Evolutionary conservation across 2,888 invertebrate genomes (phyloP), one percentile per base, ranked within the genome.

Genomic region (Cryptocephalus moraei): DNA sequence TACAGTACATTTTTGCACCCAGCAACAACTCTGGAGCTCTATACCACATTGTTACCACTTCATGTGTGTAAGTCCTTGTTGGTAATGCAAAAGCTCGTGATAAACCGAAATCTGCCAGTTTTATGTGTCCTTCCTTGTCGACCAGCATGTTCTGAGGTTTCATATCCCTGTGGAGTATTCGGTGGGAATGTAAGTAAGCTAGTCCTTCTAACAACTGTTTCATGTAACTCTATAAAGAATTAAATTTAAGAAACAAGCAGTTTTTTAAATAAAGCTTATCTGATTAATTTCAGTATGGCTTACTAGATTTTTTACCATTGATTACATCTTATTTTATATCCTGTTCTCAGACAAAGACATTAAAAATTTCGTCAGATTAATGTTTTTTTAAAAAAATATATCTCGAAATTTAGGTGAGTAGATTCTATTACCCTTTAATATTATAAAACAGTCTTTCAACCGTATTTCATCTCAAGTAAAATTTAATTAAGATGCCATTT

Each of bases 21-120:
- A 97, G 76, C 50, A 97, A 77, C 60, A 97, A 86, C 74, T 97
- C 96, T 1, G 97, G 96, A 8, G 96, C 90, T 63, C 96, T 80
- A 72, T 97, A 97, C 96, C 96, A 97, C 52, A 97, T 76, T 1
- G 96, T 97, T 4, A 96, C 89, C 11, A 95, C 89, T 73, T 91
- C 91, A 71, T 97, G 96, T 1, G 97, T 97, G 70, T 93, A 97
- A 1, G 88, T 86, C 51, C 93, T 78, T 57, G 94, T 84, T 10
- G 97, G 97, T 38, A 97, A 78, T 47, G 87, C 88, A 71, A 95
- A 93, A 36, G 89, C 86, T 57, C 97, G 78, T 4, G 95, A 94
- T 47, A 99, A 75, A 8, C 97, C 97, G 74, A 97, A 97, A 77
- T 99, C 97, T 0, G 96, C 97, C 45, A 95, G 72, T 69, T 97